Conservation (phyloP, 1,140 invertebrate species). For the Drosophila lacteicornis region DNA sequence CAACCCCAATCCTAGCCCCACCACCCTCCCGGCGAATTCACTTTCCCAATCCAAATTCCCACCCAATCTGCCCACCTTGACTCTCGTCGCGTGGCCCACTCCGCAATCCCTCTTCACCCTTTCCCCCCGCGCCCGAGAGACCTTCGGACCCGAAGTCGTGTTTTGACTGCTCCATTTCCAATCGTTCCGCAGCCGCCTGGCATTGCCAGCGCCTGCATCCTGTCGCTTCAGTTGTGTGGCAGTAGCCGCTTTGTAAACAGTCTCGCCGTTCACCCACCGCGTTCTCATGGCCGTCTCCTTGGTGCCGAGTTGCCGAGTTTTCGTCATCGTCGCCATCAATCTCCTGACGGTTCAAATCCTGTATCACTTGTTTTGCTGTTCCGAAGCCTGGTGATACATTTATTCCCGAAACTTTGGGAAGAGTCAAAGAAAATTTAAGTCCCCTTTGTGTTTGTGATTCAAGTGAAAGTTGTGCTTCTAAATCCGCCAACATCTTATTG, state of each 20-base stretch:
- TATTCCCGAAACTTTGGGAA: constrained; percentile 43
- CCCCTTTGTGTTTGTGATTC: constrained; percentile 66
- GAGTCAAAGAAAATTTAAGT: constrained; percentile 56
- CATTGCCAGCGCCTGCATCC: constrained; percentile 57
- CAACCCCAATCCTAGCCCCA: constrained; percentile 22
- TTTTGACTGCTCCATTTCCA: constrained; percentile 64
- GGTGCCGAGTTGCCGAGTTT: constrained; percentile 43
- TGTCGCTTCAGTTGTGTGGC: constrained; percentile 77
- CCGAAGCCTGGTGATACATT: constrained; percentile 41
- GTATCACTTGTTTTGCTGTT: constrained; percentile 50
- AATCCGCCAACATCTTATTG: constrained; percentile 28
- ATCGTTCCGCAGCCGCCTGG: constrained; percentile 56
- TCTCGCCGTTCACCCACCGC: constrained; percentile 66
- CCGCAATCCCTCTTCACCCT: background rate
- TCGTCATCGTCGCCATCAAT: constrained; percentile 47
- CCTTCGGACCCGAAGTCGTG: constrained; percentile 57
- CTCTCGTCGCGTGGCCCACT: constrained; percentile 19
- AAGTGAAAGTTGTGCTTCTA: constrained; percentile 55
- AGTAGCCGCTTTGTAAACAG: constrained; percentile 80
- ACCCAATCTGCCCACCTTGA: constrained; percentile 16
- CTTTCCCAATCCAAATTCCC: constrained; percentile 18
- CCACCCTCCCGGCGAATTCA: constrained; percentile 31
- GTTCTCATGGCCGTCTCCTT: constrained; percentile 52
- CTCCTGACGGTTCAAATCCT: constrained; percentile 42
- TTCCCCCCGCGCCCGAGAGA: constrained; percentile 6